Base-by-base conservation (phyloP, 2,888 invertebrate genomes). In the Stomorhina lunata region DNA sequence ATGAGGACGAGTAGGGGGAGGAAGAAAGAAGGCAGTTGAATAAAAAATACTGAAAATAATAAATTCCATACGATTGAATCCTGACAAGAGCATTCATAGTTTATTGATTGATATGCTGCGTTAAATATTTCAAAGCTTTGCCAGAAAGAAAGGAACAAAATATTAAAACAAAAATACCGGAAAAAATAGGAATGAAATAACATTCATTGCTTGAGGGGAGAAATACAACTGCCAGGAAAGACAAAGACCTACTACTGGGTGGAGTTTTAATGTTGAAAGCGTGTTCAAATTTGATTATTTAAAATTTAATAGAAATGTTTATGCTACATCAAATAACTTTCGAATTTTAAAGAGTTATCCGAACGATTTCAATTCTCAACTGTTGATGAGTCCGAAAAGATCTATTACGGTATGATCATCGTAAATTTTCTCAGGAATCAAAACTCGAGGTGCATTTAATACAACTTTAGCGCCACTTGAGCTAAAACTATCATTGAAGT, bases 1-100 rank as follows among this genome's bases (percentile, higher is more conserved):
- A n/a, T n/a, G n/a, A n/a, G n/a, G n/a, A n/a, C n/a, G n/a, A n/a
- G n/a, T n/a, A n/a, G n/a, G n/a, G n/a, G n/a, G 37, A 25, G 4
- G 61, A 7, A 37, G 53, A 22, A 12, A 22, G 27, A 25, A 5
- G 40, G n/a, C 25, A 22, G 27, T 27, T 29, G 45, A 37, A 22
- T 25, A 55, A 72, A 40, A 57, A 77, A 57, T 71, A 76, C 27
- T 45, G 53, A 68, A 82, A 82, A 75, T 61, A 79, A 82, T 82
- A 79, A 82, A 82, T 82, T 82, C 82, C 82, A 69, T 79, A 65
- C 82, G 69, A 82, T 82, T 82, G 82, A 79, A 66, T 82, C 57
- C 79, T 82, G 82, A 79, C 82, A 79, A 75, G 43, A 79, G 79
- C 79, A 79, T 79, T 82, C 69, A 57, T 65, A 68, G 43, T 75